A percentile compares a stretch with the other conserved stretches of the same genome.
Conservation (phyloP, 2,888 invertebrate species). For the Synanthedon andrenaeformis region DNA sequence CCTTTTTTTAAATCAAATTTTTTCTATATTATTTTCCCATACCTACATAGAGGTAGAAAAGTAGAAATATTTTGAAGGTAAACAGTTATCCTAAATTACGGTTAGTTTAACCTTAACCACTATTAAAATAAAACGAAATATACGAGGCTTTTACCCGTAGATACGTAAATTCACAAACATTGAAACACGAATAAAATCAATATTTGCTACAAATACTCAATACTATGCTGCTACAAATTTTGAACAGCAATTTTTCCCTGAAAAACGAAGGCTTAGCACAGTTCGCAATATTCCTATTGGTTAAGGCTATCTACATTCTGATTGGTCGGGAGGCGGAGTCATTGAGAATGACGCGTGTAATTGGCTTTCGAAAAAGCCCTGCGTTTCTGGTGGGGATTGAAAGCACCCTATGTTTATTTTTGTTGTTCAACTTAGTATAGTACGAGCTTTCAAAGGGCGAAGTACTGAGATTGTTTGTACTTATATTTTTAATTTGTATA, state of each 20-base stretch:
- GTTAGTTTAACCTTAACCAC: too few species aligned
- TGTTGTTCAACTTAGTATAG: conserved; percentile 59
- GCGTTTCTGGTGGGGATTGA: conserved; percentile 36
- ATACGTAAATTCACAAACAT: conserved; percentile 4
- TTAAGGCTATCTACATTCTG: conserved; percentile 8
- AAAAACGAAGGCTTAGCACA: conserved; percentile 15
- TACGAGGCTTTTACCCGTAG: conserved; percentile 5
- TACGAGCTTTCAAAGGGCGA: conserved; percentile 45
- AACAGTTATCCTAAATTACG: too few species aligned
- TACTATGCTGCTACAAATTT: conserved; percentile 35
- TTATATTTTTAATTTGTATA: background rate
- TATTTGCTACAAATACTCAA: conserved; percentile 16
- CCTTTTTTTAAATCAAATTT: too few species aligned
- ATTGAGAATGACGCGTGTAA: conserved; percentile 13
- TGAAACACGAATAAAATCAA: background rate
- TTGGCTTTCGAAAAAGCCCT: conserved; percentile 35
- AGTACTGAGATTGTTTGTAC: conserved; percentile 5
- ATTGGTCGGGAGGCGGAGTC: conserved; percentile 53
- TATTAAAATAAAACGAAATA: background rate
- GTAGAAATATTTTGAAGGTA: too few species aligned
- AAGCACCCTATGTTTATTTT: conserved; percentile 66
- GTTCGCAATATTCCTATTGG: conserved; percentile 36
- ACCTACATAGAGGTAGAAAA: too few species aligned
- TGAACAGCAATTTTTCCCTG: conserved; percentile 8
- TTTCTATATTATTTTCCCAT: too few species aligned